Evolutionary conservation across 2,113 vertebrate genomes (phyloP), one percentile per base, ranked within the genome.

Genomic region (Dicerorhinus sumatrensis): DNA sequence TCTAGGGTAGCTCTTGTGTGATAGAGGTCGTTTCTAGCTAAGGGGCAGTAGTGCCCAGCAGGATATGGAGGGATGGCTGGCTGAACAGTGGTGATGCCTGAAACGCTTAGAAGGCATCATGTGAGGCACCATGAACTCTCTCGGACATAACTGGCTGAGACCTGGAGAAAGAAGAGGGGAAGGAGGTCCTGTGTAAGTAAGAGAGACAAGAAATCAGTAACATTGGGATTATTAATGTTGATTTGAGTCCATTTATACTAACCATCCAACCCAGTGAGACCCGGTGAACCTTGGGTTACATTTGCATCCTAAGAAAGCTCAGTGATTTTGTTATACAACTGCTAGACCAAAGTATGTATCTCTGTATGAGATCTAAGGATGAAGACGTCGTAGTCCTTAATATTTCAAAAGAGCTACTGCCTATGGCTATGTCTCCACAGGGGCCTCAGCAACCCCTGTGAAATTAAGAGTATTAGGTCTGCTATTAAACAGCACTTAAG

Each of bases 51-150:
- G 51, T 63, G 14, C 13, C 23, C 4, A 48, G 69, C 21, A 85
- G 31, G 31, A 46, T 70, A 18, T 54, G 46, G 33, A 39, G 13
- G 23, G 5, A 39, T 82, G 18, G 39, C 16, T 75, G 84, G 27
- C 2, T 21, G 39, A 77, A 20, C 1, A 27, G 14, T 8, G 11
- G 4, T 51, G 56, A 27, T 51, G 6, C 29, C 4, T 1, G 16
- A 36, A 75, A 36, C 65, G 25, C 16, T 84, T 80, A 54, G 16
- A 69, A 67, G n/a, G n/a, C n/a, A n/a, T n/a, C n/a, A n/a, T 91
- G 0, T 29, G 67, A 82, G n/a, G 33, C 21, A 29, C 36, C 20
- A 54, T 25, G 25, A 33, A 89, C 29, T 33, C 33, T 79, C 42
- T 96, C 1, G 42, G n/a, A 72, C 5, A 29, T 33, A 73, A 62